Percentiles rank a stretch among this genome's conserved stretches.
These are phyloP conservation scores for Pararge aegeria DNA, from an alignment of 1,140 invertebrate species.

Conservation along the genomic window DNA sequence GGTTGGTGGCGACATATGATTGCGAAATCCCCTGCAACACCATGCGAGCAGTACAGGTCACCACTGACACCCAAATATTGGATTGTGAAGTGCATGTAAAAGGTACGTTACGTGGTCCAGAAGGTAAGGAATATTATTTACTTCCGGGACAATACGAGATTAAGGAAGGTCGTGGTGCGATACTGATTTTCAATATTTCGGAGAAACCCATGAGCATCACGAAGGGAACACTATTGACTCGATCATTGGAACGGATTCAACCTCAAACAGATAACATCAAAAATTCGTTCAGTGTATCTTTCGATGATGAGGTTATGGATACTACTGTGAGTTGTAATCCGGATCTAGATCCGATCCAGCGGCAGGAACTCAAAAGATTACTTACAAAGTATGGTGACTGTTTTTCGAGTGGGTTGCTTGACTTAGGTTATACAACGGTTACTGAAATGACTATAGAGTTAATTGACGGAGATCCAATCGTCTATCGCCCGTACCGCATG, in stretches of 20 bases:
- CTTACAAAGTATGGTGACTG: conserved; percentile 10
- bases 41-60: background rate
- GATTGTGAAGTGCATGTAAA: conserved; percentile 10
- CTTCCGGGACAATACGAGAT: conserved; percentile 13
- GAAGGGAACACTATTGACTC: background rate
- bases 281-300: background rate
- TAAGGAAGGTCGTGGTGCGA: background rate
- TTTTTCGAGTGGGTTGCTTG: conserved; percentile 12
- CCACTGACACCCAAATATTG: background rate
- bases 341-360: conserved; percentile 12
- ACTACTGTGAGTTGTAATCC: background rate
- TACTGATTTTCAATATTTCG: conserved; percentile 7
- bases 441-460: conserved; percentile 14
- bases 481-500: conserved; percentile 17
- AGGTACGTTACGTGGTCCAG: background rate
- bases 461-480: conserved; percentile 8
- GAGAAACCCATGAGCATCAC: background rate
- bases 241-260: background rate
- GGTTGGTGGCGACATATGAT: conserved; percentile 3
- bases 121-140: conserved; percentile 19
- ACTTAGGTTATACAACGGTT: conserved; percentile 5
- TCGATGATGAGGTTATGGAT: background rate
- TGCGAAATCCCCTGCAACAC: conserved; percentile 4
- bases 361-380: background rate
- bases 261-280: background rate